A percentile compares a stretch with the other conserved stretches of the same genome.
Conservation (phyloP, 2,113 vertebrate genomes). For the Bostrychus sinensis region DNA sequence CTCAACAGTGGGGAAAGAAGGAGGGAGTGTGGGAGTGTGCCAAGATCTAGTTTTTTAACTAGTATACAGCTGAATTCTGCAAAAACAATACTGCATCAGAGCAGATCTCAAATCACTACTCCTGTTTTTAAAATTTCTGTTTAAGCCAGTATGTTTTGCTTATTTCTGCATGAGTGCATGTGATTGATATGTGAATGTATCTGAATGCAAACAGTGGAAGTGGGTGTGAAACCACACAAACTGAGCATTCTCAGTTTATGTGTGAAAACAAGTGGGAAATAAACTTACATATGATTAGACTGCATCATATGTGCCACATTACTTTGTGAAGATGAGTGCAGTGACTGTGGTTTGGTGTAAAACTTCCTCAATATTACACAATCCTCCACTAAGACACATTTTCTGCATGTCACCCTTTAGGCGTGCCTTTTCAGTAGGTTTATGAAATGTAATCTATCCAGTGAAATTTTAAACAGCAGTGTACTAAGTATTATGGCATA, state of each 20-base stretch:
- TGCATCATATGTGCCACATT: slow-evolving; percentile 63
- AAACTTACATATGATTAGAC: slow-evolving; percentile 58
- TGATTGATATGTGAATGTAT: slow-evolving; percentile 66
- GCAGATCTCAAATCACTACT: slow-evolving; percentile 17
- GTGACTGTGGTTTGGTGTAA: slow-evolving; percentile 22
- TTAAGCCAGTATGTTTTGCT: slow-evolving; percentile 42
- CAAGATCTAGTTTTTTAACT: slow-evolving; percentile 29
- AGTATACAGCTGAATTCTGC: slow-evolving; percentile 21
- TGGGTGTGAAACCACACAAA: slow-evolving; percentile 61
- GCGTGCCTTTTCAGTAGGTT: background rate
- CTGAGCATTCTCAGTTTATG: slow-evolving; percentile 50
- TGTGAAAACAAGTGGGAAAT: slow-evolving; percentile 46
- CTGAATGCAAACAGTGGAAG: slow-evolving; percentile 56
- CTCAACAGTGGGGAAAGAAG: slow-evolving; percentile 42
- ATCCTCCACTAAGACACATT: slow-evolving; percentile 30
- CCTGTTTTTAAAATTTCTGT: slow-evolving; percentile 30
- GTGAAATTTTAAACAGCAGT: background rate
- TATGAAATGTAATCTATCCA: background rate
- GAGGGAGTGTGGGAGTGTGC: slow-evolving; percentile 53
- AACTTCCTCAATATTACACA: slow-evolving; percentile 12
- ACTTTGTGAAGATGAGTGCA: slow-evolving; percentile 16
- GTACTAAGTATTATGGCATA: no score
- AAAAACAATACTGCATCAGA: slow-evolving; percentile 14
- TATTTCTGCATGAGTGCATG: slow-evolving; percentile 75
- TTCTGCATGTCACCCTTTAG: slow-evolving; percentile 38